Conservation (phyloP, 2,888 invertebrate species). For the Lithosia quadra region DNA sequence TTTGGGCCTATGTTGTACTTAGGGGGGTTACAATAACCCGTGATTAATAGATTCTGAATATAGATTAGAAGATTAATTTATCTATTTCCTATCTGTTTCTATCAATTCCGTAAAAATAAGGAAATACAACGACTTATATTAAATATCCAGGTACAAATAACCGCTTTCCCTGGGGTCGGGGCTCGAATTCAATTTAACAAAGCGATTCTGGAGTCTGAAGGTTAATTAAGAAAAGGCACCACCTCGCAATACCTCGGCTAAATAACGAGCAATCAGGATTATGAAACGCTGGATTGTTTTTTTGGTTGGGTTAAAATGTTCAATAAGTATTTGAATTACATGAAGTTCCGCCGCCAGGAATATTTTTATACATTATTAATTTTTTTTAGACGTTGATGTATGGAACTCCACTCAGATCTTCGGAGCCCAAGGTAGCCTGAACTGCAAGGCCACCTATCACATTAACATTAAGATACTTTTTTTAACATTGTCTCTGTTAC, state of each 20-base stretch:
- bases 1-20: no score
- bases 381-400: no score
- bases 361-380: no score
- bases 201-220: slow-evolving; percentile 32
- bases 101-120: not conserved
- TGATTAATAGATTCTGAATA: no score
- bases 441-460: no score
- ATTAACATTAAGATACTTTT: no score
- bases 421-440: no score
- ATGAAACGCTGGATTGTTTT: not conserved
- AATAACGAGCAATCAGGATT: slow-evolving; percentile 4
- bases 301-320: not conserved
- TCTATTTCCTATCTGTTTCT: not conserved
- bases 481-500: no score
- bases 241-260: slow-evolving; percentile 21
- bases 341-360: not conserved
- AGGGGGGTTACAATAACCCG: no score
- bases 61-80: no score
- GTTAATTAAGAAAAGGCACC: slow-evolving; percentile 44
- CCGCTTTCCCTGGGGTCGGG: slow-evolving; percentile 3
- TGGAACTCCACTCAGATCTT: no score
- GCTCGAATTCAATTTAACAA: slow-evolving; percentile 39
- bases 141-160: not conserved
- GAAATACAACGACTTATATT: not conserved
- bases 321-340: not conserved